These are phyloP conservation scores for Medauroidea extradentata DNA, from an alignment of 1,140 invertebrate species.

Conservation along the genomic window DNA sequence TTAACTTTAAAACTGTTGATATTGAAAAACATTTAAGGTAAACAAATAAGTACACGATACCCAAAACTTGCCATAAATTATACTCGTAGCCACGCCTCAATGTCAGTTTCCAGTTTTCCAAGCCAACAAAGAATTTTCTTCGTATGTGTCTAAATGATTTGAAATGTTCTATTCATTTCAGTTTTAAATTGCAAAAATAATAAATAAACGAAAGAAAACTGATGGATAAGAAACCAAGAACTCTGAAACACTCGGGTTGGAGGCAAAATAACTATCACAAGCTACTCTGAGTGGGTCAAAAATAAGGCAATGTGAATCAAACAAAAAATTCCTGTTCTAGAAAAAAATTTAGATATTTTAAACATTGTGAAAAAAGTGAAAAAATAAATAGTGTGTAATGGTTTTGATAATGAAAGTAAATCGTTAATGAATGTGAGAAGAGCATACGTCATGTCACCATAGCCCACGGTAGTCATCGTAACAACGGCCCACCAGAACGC, in stretches of 20 bases:
- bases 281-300: conserved; percentile 3
- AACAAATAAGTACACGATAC: conserved; percentile 15
- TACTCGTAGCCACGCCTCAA: conserved; percentile 30
- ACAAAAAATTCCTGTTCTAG: too few species aligned
- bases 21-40: background rate
- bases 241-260: too few species aligned
- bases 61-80: conserved; percentile 26
- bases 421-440: conserved; percentile 63
- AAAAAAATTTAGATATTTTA: background rate
- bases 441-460: conserved; percentile 99
- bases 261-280: conserved; percentile 6
- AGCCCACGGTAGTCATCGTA: conserved; percentile 94
- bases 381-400: background rate
- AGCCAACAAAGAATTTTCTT: conserved; percentile 23
- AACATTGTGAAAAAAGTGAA: too few species aligned
- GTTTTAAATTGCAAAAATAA: background rate
- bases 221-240: too few species aligned
- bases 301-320: background rate
- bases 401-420: conserved; percentile 43
- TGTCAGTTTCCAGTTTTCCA: background rate
- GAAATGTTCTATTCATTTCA: conserved; percentile 2
- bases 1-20: background rate
- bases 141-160: conserved; percentile 2
- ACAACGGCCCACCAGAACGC: conserved; percentile 96
- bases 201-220: conserved; percentile 1